Evolutionary conservation across 2,797 vertebrate species (phyloP).

Genomic region (Ceryle rudis): DNA sequence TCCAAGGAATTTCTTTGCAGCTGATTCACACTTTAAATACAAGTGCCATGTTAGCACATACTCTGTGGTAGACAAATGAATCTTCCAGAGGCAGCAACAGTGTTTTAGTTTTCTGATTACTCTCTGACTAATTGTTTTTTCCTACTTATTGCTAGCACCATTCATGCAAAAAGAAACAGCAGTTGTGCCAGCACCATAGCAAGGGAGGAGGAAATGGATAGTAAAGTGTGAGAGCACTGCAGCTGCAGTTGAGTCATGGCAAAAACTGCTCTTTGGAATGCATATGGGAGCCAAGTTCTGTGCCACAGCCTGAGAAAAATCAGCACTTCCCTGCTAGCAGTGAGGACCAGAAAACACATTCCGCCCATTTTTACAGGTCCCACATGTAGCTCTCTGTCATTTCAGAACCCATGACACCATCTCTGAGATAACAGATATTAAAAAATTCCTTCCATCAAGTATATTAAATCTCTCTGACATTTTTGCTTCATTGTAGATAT

Average conservation of each 20-base stretch:
- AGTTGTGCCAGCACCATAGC: not conserved
- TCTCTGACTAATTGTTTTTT: not conserved
- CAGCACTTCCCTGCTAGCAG: not conserved
- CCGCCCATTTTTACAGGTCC: not conserved
- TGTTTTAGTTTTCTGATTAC: not conserved
- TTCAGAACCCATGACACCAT: not conserved
- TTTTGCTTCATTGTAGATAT: not conserved
- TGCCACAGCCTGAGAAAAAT: not conserved
- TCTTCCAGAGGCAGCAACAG: not conserved
- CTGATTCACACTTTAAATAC: not conserved
- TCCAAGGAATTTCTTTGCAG: not conserved
- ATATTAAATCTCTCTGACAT: not conserved
- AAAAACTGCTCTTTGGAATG: not conserved
- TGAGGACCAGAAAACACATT: not conserved
- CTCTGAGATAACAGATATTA: not conserved
- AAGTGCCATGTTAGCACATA: not conserved
- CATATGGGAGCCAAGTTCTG: not conserved
- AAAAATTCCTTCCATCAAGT: not conserved
- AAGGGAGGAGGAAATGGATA: not conserved
- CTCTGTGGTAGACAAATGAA: not conserved
- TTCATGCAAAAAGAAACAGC: not conserved
- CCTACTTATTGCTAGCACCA: not conserved
- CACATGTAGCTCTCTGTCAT: not conserved
- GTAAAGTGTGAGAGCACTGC: not conserved
- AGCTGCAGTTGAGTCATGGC: not conserved